A percentile compares a stretch with the other conserved stretches of the same genome.
phyloP scores from a whole-genome alignment of 2,888 invertebrate genomes.

The Quadriops clusia region DNA sequence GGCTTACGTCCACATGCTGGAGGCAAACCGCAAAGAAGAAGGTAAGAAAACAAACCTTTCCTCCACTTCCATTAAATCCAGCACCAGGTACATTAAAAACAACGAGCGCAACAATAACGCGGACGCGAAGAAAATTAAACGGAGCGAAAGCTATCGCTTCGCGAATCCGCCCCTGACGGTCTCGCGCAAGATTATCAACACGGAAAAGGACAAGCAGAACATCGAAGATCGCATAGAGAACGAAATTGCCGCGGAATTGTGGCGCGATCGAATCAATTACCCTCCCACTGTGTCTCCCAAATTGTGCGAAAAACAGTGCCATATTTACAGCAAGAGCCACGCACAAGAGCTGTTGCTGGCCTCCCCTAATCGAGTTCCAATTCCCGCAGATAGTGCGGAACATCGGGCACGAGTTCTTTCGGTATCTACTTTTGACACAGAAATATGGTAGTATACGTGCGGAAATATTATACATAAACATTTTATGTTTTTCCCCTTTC shows the following conservation, averaged over 20 bases:
- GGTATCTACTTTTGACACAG: conserved; percentile 52
- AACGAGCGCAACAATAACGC: conserved; percentile 19
- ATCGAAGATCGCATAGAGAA: conserved; percentile 45
- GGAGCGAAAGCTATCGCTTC: conserved; percentile 74
- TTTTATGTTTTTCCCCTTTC: neutral
- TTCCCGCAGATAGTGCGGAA: conserved; percentile 48
- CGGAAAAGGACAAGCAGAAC: conserved; percentile 30
- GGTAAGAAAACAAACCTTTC: conserved; percentile 55
- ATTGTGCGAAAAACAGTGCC: conserved; percentile 33
- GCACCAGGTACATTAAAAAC: conserved; percentile 30
- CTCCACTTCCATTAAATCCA: conserved; percentile 33
- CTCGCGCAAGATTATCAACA: conserved; percentile 48
- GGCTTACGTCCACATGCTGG: conserved; percentile 63
- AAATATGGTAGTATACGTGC: conserved; percentile 54
- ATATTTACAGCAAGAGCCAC: conserved; percentile 29
- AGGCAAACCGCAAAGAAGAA: no score
- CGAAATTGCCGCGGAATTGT: conserved; percentile 49
- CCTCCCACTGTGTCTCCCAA: conserved; percentile 54
- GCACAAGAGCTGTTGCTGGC: conserved; percentile 38
- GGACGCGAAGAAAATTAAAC: conserved; percentile 47
- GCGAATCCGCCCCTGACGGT: conserved; percentile 62
- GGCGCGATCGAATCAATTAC: conserved; percentile 59
- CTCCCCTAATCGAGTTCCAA: conserved; percentile 48
- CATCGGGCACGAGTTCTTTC: conserved; percentile 55
- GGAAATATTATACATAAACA: conserved; percentile 1